Evolutionary conservation across 2,888 invertebrate species (phyloP), one percentile per base, ranked within the genome.

Genomic region (Hipparchia semele): DNA sequence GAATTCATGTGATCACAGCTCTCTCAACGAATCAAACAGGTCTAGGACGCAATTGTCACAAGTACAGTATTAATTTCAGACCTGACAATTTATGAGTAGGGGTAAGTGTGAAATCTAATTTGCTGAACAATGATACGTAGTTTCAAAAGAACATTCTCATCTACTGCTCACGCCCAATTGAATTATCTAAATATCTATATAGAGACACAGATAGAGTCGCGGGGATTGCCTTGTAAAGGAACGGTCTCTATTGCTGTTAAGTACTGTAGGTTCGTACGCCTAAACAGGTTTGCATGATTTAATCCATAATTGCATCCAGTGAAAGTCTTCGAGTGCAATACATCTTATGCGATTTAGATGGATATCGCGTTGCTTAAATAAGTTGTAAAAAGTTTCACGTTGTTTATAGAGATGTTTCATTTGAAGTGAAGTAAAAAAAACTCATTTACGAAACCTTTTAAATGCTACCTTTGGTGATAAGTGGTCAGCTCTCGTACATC

Each of bases 271-370:
- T 53, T 12, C 1, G 12, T n/a, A 59, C 33, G 8, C 8, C 33
- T 13, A n/a, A 62, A 62, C 61, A 46, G 61, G 61, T 62, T 46
- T 59, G 39, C 6, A 59, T 59, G 39, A 33, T 39, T 23, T 6
- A 59, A 33, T 59, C 59, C 59, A 59, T 59, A 9, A 59, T 59
- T 59, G n/a, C 46, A 62, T n/a, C 61, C 45, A 62, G 61, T 46
- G 61, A 62, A 62, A 62, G 61, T 62, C 46, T 62, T 39, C 5
- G n/a, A 62, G 45, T 12, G 61, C 61, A 46, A 13, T 45, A 45
- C 45, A 62, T 45, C 61, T 61, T 7, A n/a, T 61, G 33, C 33
- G 59, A 33, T 7, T 33, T 7, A 10, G 46, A 46, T 39, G 4
- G 2, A 2, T 62, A 62, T 62, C 46, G 12, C 61, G 4, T 62